phyloP scores from a whole-genome alignment of 2,888 invertebrate species.

The Gandaritis pyraliata region DNA sequence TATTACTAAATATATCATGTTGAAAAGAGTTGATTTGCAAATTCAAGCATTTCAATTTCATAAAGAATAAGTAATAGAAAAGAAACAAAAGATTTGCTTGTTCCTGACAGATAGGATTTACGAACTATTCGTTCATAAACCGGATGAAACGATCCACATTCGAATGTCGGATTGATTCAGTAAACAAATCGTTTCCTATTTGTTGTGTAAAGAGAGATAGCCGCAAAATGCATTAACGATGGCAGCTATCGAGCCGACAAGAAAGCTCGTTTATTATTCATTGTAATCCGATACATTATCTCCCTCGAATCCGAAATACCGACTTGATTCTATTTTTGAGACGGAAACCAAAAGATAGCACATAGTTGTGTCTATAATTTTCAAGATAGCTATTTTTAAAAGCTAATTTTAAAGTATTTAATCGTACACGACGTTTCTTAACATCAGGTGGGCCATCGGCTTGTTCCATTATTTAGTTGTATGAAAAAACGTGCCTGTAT shows the following conservation, averaged over 20 bases:
- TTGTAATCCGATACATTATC: constrained; percentile 72
- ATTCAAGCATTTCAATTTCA: no score
- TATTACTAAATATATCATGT: no score
- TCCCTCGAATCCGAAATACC: constrained; percentile 53
- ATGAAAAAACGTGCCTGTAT: no score
- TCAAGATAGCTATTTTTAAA: background rate
- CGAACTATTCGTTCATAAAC: constrained; percentile 6
- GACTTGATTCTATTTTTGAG: constrained; percentile 49
- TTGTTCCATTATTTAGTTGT: no score
- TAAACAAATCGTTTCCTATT: constrained; percentile 49
- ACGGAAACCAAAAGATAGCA: constrained; percentile 49
- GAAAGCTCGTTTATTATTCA: constrained; percentile 70
- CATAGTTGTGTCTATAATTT: constrained; percentile 10
- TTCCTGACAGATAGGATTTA: background rate
- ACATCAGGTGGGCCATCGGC: no score
- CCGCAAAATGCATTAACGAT: constrained; percentile 57
- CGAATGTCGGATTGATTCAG: constrained; percentile 39
- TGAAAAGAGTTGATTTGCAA: no score
- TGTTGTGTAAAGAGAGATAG: constrained; percentile 55
- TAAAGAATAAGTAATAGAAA: no score
- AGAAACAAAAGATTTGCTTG: no score
- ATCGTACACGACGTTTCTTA: no score
- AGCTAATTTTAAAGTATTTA: no score
- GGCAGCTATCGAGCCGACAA: constrained; percentile 51
- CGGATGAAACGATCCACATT: constrained; percentile 34